A percentile compares a stretch with the other conserved stretches of the same genome.
phyloP scores from a whole-genome alignment of 1,140 invertebrate species.

The Drosophila bifasciata region DNA sequence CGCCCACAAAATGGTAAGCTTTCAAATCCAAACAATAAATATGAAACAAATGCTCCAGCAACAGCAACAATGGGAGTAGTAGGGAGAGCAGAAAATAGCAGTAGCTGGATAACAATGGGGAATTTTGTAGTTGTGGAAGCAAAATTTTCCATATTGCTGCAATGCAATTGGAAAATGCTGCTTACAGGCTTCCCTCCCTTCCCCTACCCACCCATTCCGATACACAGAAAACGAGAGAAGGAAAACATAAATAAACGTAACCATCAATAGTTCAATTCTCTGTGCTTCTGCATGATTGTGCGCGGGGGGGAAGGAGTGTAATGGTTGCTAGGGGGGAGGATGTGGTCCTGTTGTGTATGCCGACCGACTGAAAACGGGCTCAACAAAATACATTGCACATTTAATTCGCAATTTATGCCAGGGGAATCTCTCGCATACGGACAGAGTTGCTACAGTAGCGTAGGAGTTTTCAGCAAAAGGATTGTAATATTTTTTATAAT shows the following conservation, averaged over 20 bases:
- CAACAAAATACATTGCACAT: slow-evolving; percentile 40
- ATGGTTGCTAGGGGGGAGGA: background rate
- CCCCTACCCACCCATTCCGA: background rate
- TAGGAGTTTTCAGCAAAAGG: background rate
- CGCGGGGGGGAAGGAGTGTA: background rate
- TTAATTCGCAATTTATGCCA: slow-evolving; percentile 59
- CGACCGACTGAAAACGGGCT: slow-evolving; percentile 1
- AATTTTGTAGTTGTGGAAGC: slow-evolving; percentile 42
- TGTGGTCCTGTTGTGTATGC: too few relatives aligned
- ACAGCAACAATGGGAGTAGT: slow-evolving; percentile 18
- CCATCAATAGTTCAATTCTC: slow-evolving; percentile 72
- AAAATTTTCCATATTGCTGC: slow-evolving; percentile 65
- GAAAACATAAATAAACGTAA: slow-evolving; percentile 68
- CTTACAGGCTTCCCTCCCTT: slow-evolving; percentile 51
- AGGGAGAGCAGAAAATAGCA: slow-evolving; percentile 39
- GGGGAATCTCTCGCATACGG: slow-evolving; percentile 16
- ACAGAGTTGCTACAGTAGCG: background rate
- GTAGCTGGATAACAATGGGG: slow-evolving; percentile 59
- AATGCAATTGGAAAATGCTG: slow-evolving; percentile 66
- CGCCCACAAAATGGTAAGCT: slow-evolving; percentile 42
- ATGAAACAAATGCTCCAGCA: slow-evolving; percentile 61
- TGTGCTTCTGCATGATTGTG: slow-evolving; percentile 43
- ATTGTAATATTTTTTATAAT: too few relatives aligned
- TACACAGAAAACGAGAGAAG: slow-evolving; percentile 36
- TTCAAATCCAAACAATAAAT: slow-evolving; percentile 74